Evolutionary conservation across 2,797 vertebrate species (phyloP).

Genomic region (Echeneis naucrates): DNA sequence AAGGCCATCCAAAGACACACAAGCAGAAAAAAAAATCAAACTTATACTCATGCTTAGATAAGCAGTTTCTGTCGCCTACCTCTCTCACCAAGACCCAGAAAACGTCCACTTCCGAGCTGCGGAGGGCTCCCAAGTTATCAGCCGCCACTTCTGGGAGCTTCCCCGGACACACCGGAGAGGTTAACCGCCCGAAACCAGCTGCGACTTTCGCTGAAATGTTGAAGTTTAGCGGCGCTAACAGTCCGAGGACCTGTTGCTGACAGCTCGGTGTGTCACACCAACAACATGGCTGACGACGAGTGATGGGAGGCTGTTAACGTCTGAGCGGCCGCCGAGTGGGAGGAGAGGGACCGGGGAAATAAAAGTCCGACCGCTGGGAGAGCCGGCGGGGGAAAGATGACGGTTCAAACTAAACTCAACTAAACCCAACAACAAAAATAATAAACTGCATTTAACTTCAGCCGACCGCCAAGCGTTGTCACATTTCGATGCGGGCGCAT

Average conservation of each 20-base stretch:
- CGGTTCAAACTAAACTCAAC: too few relatives aligned
- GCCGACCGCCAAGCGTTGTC: not conserved
- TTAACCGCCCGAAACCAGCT: slow-evolving; percentile 10
- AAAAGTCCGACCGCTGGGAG: slow-evolving; percentile 23
- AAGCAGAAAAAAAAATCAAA: slow-evolving; percentile 54
- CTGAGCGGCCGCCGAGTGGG: slow-evolving; percentile 53
- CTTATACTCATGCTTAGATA: slow-evolving; percentile 68
- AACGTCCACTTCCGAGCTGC: slow-evolving; percentile 49
- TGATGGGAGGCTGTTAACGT: slow-evolving; percentile 60
- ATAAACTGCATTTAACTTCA: not conserved
- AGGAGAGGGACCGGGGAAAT: slow-evolving; percentile 54
- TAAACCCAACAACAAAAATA: too few relatives aligned
- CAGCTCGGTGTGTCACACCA: slow-evolving; percentile 77
- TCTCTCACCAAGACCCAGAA: slow-evolving; percentile 58
- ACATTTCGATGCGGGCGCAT: not conserved
- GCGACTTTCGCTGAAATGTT: not conserved
- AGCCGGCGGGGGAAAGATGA: slow-evolving; percentile 12
- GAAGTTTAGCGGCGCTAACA: slow-evolving; percentile 31
- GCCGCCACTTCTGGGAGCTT: slow-evolving; percentile 16
- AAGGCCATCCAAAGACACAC: not conserved
- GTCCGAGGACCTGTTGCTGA: slow-evolving; percentile 81
- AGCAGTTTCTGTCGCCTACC: slow-evolving; percentile 71
- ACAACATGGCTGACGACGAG: slow-evolving; percentile 83
- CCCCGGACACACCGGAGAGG: not conserved
- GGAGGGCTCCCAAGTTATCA: slow-evolving; percentile 9